A percentile compares a stretch with the other conserved stretches of the same genome.
phyloP scores from a whole-genome alignment of 2,797 vertebrate species.

The Alectoris magna region DNA sequence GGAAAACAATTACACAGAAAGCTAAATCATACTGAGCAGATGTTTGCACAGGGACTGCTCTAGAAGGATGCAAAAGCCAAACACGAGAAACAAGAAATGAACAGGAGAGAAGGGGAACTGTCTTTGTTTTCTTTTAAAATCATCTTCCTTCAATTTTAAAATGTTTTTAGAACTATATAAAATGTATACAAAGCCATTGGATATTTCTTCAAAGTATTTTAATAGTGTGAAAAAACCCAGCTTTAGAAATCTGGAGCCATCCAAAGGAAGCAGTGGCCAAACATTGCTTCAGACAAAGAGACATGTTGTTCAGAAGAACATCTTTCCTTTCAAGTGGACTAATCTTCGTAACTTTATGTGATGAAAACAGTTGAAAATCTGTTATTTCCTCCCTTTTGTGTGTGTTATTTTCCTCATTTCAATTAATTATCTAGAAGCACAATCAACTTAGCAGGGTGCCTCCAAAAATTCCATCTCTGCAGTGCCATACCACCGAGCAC shows the following conservation, averaged over 20 bases:
- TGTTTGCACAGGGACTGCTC: neutral
- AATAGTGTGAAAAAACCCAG: neutral
- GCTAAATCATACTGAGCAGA: conserved; percentile 22
- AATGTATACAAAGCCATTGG: neutral
- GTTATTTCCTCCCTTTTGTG: neutral
- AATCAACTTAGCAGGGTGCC: conserved; percentile 55
- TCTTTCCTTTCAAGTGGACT: neutral
- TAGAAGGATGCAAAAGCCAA: neutral
- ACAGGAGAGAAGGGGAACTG: neutral
- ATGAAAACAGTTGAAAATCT: conserved; percentile 17
- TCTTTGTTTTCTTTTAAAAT: neutral
- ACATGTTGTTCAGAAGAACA: neutral
- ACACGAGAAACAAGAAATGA: neutral
- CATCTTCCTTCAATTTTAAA: neutral
- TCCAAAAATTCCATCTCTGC: conserved; percentile 59
- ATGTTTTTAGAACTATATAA: neutral
- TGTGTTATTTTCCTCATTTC: conserved; percentile 48
- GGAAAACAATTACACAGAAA: conserved; percentile 38
- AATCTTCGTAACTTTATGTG: neutral
- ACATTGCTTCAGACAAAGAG: neutral
- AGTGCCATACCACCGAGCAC: conserved; percentile 21
- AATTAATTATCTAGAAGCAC: conserved; percentile 68
- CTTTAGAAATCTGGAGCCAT: neutral
- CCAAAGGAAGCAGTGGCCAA: neutral
- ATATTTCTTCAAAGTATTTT: neutral